Percentiles rank a stretch among this genome's conserved stretches.
These are phyloP conservation scores for Callimorpha dominula DNA, from an alignment of 2,888 invertebrate genomes.

Conservation along the genomic window DNA sequence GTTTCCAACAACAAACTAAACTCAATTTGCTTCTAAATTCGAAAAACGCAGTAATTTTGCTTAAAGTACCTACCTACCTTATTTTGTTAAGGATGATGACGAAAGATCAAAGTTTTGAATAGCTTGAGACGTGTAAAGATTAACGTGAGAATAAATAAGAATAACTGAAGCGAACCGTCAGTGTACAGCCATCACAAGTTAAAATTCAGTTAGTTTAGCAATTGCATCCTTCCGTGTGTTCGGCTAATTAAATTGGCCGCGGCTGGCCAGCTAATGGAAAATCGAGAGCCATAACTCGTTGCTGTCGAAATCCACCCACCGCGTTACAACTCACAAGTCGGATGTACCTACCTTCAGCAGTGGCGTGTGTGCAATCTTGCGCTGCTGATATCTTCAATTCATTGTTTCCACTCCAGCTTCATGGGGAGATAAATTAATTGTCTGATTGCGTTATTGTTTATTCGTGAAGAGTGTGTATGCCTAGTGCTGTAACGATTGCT, in stretches of 20 bases:
- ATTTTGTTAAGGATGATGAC: too few species aligned
- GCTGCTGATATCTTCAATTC: conserved; percentile 41
- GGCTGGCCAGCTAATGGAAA: conserved; percentile 71
- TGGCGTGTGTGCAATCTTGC: conserved; percentile 36
- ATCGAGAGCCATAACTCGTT: conserved; percentile 76
- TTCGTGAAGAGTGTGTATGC: conserved; percentile 3
- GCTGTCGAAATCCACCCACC: conserved; percentile 63
- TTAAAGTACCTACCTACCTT: too few species aligned
- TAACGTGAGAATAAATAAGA: too few species aligned
- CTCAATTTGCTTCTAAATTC: too few species aligned
- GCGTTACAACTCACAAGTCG: conserved; percentile 36
- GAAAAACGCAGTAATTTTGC: too few species aligned
- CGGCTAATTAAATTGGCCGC: conserved; percentile 79
- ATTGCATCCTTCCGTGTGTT: conserved; percentile 79
- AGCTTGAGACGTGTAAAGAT: too few species aligned
- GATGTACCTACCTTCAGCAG: conserved; percentile 33
- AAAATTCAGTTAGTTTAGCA: conserved; percentile 57
- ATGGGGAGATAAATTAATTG: conserved; percentile 34
- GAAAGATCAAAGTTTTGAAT: too few species aligned
- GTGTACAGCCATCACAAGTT: conserved; percentile 37
- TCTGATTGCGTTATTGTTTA: conserved; percentile 40
- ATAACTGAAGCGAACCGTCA: not conserved
- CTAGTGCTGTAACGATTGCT: not conserved
- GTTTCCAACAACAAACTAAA: too few species aligned
- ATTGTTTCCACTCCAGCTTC: conserved; percentile 35